Percentiles rank a stretch among this genome's conserved stretches.
Conservation (phyloP, 2,113 vertebrate genomes). For the Erinaceus europaeus region DNA sequence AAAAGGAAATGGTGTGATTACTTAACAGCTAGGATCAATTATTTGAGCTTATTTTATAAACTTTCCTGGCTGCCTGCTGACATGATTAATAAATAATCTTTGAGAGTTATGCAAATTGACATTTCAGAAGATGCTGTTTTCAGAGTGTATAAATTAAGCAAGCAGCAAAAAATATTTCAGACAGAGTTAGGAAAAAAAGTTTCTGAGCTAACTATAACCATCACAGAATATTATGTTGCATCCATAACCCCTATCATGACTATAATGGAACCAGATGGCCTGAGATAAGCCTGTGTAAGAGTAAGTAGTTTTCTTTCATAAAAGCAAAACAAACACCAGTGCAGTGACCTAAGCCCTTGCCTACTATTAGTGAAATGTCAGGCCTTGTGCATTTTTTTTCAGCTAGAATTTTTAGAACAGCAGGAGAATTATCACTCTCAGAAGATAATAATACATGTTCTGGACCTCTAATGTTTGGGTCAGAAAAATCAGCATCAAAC, state of each 20-base stretch:
- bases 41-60: neutral
- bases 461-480: neutral
- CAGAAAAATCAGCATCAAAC: neutral
- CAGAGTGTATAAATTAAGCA: neutral
- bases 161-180: neutral
- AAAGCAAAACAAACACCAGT: neutral
- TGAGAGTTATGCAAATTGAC: neutral
- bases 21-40: neutral
- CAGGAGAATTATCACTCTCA: rapidly evolving
- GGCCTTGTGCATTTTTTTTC: neutral
- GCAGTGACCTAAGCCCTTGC: neutral
- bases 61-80: neutral
- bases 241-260: neutral
- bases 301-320: neutral
- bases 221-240: rapidly evolving
- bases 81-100: neutral
- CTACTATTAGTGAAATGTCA: neutral
- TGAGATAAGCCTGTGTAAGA: neutral
- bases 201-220: neutral
- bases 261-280: neutral
- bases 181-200: neutral
- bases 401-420: neutral
- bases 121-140: neutral
- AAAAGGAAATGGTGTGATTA: neutral
- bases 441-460: neutral